Percentiles rank a stretch among this genome's conserved stretches.
phyloP scores from a whole-genome alignment of 2,113 vertebrate genomes.

The Coptodon bakossiorum region DNA sequence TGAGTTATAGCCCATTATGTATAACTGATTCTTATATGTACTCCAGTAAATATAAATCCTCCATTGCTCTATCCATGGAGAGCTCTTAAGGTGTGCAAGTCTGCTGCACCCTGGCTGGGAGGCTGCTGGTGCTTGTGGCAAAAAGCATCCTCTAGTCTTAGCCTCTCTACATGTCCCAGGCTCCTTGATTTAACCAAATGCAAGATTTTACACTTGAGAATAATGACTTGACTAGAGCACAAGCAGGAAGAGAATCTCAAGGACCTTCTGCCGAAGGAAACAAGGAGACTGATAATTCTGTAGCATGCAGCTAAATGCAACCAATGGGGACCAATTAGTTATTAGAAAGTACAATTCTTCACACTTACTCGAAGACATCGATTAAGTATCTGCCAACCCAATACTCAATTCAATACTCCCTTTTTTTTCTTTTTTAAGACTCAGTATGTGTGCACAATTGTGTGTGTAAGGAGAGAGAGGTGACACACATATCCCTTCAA shows the following conservation, averaged over 20 bases:
- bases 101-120: neutral
- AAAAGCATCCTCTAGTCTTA: neutral
- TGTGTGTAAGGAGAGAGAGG: neutral
- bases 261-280: constrained; percentile 20
- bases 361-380: constrained; percentile 38
- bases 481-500: constrained; percentile 21
- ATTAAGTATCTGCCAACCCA: constrained; percentile 36
- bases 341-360: constrained; percentile 28
- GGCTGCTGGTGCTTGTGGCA: neutral
- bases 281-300: constrained; percentile 14
- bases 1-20: constrained; percentile 30
- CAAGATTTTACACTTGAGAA: constrained; percentile 27
- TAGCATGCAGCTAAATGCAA: constrained; percentile 23
- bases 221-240: neutral
- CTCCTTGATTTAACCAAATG: neutral
- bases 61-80: neutral
- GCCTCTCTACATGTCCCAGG: neutral
- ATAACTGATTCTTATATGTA: neutral
- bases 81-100: neutral
- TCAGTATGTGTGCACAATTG: neutral
- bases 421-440: neutral
- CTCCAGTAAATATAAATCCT: neutral
- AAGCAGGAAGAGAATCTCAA: neutral
- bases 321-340: constrained; percentile 45
- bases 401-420: neutral